These are phyloP conservation scores for Epizoanthus ramosus DNA, from an alignment of 92 coral and sea anemone species.

Conservation along the genomic window DNA sequence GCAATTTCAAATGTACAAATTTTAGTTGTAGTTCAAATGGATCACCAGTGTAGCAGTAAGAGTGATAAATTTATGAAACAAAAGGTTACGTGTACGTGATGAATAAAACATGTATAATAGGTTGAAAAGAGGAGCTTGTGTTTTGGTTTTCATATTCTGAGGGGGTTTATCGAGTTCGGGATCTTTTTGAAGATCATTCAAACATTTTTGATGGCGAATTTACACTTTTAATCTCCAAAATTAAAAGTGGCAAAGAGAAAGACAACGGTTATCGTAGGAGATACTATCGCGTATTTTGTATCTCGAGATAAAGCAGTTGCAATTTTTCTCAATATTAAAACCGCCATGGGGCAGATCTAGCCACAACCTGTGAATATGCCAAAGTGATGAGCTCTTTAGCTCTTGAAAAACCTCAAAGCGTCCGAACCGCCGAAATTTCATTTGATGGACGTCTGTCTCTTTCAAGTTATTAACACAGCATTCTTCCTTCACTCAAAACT, in stretches of 20 bases:
- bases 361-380: conserved; percentile 41
- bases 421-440: conserved; percentile 42
- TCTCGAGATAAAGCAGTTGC: conserved; percentile 43
- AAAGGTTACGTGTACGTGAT: conserved; percentile 54
- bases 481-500: conserved; percentile 53
- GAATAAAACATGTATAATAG: conserved; percentile 80
- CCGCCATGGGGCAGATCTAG: conserved; percentile 38
- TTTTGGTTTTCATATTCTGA: conserved; percentile 61
- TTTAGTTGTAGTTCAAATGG: conserved; percentile 8
- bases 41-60: neutral
- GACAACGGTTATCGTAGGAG: conserved; percentile 43
- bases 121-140: conserved; percentile 53
- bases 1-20: conserved; percentile 11
- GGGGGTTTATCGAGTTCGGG: conserved; percentile 64
- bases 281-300: conserved; percentile 36
- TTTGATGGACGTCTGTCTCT: conserved; percentile 79
- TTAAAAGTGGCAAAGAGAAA: conserved; percentile 63
- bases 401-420: conserved; percentile 49
- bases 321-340: conserved; percentile 41
- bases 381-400: conserved; percentile 42
- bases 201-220: conserved; percentile 42
- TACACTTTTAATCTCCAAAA: conserved; percentile 68
- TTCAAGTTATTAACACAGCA: conserved; percentile 72
- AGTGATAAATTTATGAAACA: conserved; percentile 43
- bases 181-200: conserved; percentile 80